A percentile compares a stretch with the other conserved stretches of the same genome.
phyloP scores from a whole-genome alignment of 2,888 invertebrate species.

The Pasiphila rectangulata region DNA sequence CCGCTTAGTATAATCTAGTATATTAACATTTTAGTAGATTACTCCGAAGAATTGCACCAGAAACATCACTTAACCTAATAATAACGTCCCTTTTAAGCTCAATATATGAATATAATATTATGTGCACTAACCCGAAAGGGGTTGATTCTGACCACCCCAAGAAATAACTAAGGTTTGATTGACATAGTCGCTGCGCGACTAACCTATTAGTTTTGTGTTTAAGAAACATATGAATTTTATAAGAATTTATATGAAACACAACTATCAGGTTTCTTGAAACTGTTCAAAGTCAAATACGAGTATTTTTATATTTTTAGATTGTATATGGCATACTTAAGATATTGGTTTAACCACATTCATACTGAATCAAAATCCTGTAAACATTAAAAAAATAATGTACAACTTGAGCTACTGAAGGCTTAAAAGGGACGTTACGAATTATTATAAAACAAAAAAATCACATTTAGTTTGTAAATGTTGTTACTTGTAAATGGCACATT shows the following conservation, averaged over 20 bases:
- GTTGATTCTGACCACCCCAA: too few species aligned
- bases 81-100: conserved; percentile 21
- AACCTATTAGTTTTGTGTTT: neutral
- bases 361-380: too few species aligned
- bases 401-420: conserved; percentile 12
- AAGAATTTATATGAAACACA: conserved; percentile 2
- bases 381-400: too few species aligned
- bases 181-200: too few species aligned
- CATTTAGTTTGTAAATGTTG: conserved; percentile 19
- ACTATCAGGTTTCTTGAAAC: too few species aligned
- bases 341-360: too few species aligned
- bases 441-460: conserved; percentile 19
- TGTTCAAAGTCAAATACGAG: too few species aligned
- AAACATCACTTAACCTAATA: conserved; percentile 38
- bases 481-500: conserved; percentile 31
- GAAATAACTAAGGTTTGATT: too few species aligned
- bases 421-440: conserved; percentile 22
- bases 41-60: conserved; percentile 49
- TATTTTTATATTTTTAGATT: too few species aligned
- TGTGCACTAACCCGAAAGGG: too few species aligned
- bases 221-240: conserved; percentile 5
- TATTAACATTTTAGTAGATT: conserved; percentile 38
- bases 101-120: too few species aligned
- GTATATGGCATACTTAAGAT: too few species aligned
- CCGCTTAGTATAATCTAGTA: conserved; percentile 25